A percentile compares a stretch with the other conserved stretches of the same genome.
Conservation (phyloP, 1,140 invertebrate genomes). For the Drosophila bocqueti region DNA sequence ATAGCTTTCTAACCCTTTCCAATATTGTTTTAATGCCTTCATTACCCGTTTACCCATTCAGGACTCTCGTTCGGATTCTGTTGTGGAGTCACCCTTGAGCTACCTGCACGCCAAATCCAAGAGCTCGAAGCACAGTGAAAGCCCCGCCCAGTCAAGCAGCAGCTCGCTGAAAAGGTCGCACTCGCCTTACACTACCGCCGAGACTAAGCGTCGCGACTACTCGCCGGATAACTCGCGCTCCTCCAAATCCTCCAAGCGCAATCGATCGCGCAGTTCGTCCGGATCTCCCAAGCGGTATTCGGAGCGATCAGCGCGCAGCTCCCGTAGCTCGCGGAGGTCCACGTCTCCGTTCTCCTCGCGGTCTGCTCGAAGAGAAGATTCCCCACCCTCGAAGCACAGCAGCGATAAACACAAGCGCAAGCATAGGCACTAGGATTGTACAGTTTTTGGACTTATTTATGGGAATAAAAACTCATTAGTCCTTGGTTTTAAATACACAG, state of each 20-base stretch:
- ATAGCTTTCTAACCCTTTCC: no score
- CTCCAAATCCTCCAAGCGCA: constrained; percentile 62
- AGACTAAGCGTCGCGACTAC: constrained; percentile 49
- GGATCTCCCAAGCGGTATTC: constrained; percentile 69
- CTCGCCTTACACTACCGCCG: constrained; percentile 61
- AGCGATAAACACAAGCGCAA: constrained; percentile 74
- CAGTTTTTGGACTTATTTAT: not conserved
- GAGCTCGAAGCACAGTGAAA: constrained; percentile 61
- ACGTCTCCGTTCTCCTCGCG: constrained; percentile 44
- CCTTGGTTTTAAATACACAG: constrained; percentile 47
- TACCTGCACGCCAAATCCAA: constrained; percentile 60
- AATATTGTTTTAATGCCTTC: not conserved
- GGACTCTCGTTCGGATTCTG: constrained; percentile 46
- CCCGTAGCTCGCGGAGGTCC: constrained; percentile 51
- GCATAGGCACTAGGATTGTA: constrained; percentile 63
- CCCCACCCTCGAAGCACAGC: constrained; percentile 54
- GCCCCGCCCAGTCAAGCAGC: constrained; percentile 43
- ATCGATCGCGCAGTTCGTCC: constrained; percentile 71
- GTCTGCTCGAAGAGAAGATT: constrained; percentile 40
- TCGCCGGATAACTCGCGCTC: constrained; percentile 53
- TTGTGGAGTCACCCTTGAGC: constrained; percentile 71
- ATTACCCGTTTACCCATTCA: not conserved
- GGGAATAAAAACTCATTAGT: constrained; percentile 16
- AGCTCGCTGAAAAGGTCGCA: constrained; percentile 69
- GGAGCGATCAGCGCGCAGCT: constrained; percentile 58